These are phyloP conservation scores for Panthera tigris DNA, from an alignment of 2,113 vertebrate genomes.

Conservation along the genomic window DNA sequence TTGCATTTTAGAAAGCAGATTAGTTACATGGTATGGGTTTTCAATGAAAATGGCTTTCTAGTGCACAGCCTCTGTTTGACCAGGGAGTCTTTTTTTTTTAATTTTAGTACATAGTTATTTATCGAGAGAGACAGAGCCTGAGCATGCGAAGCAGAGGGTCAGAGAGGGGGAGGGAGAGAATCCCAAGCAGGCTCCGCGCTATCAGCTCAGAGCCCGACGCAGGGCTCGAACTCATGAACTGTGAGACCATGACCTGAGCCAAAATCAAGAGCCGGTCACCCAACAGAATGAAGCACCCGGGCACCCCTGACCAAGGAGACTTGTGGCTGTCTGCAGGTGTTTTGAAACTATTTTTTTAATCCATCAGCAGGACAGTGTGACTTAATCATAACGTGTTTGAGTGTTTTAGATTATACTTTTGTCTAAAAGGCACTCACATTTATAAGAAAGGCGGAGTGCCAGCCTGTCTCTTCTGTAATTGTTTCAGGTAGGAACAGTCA, in stretches of 20 bases:
- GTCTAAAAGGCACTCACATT: neutral
- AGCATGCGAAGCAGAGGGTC: no score
- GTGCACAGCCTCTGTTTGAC: neutral
- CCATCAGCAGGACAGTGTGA: neutral
- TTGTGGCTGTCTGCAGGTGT: neutral
- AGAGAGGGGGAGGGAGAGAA: no score
- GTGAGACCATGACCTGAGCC: no score
- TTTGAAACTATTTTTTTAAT: neutral
- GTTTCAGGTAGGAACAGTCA: neutral
- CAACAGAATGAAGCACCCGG: no score
- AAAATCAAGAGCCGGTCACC: no score
- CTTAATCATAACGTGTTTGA: neutral
- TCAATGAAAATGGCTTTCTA: neutral
- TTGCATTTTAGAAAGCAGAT: neutral
- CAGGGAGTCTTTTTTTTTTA: no score
- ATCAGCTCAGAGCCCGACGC: no score
- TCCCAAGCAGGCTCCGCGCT: no score
- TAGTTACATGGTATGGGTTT: neutral
- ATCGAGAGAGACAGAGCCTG: no score
- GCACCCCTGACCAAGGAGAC: neutral
- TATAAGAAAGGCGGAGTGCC: neutral
- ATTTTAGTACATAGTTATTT: no score
- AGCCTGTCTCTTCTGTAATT: neutral
- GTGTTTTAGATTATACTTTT: neutral
- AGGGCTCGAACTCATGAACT: no score